Evolutionary conservation across 2,797 vertebrate species (phyloP), one percentile per base, ranked within the genome.

Genomic region (Decapterus maruadsi): DNA sequence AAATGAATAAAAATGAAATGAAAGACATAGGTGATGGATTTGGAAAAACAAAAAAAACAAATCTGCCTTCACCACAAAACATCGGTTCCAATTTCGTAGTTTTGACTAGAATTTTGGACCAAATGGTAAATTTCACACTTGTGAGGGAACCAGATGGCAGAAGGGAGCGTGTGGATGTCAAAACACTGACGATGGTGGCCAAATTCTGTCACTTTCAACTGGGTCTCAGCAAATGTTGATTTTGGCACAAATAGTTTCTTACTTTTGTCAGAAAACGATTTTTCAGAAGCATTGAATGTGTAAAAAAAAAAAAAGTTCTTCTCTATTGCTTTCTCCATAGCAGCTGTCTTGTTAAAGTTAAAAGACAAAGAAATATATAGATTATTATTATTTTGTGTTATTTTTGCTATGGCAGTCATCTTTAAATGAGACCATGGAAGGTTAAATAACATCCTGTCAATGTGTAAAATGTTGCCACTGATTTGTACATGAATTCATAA

Each of bases 121-220:
- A 14, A 14, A 61, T 83, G 74, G 70, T 4, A 64, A 51, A 77
- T 82, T 55, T 80, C 76, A 72, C 82, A 72, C 67, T 70, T 75
- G 60, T 65, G 50, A 77, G 60, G 71, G 6, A 84, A 87, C 71
- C 86, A 88, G 89, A 87, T 85, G 86, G 84, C 74, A 59, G 77
- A 61, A 61, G 62, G 38, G 60, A 75, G 53, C 0, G 57, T 17
- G 43, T 1, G 11, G n/a, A 65, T 61, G 87, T 79, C 68, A 81
- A 68, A 72, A 62, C 67, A 54, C 55, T 13, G 19, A 72, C 31
- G 60, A 68, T 13, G 55, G 38, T 22, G 34, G 77, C 80, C 77
- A 80, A 82, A 64, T 48, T 69, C 19, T 17, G 56, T 70, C 69
- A 50, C 69, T 14, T 66, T 81, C 82, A 59, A 67, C 57, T 79